These are phyloP conservation scores for Venusia cambrica DNA, from an alignment of 2,888 invertebrate species.

Conservation along the genomic window DNA sequence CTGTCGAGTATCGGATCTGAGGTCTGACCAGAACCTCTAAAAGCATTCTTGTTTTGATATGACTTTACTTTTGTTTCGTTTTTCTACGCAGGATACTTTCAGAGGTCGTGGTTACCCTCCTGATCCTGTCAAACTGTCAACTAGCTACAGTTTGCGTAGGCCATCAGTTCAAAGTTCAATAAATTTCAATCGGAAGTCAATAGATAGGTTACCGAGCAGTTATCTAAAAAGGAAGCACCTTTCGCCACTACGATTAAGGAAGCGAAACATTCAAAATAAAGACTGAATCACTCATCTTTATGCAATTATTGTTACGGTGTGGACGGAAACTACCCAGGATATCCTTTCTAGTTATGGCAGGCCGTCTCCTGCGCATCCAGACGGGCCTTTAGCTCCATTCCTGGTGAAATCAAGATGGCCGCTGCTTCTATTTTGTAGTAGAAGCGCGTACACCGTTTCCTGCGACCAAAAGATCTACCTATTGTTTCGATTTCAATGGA, in stretches of 20 bases:
- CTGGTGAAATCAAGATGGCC: slow-evolving; percentile 54
- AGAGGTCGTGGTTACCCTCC: too few relatives aligned
- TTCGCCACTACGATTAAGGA: slow-evolving; percentile 46
- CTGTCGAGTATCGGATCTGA: too few relatives aligned
- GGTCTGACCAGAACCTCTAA: too few relatives aligned
- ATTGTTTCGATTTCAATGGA: slow-evolving; percentile 68
- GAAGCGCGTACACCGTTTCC: slow-evolving; percentile 72
- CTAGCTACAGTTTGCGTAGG: too few relatives aligned
- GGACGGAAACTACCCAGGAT: slow-evolving; percentile 70
- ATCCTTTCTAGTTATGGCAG: slow-evolving; percentile 67
- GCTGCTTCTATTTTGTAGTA: slow-evolving; percentile 61
- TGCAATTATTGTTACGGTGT: slow-evolving; percentile 12
- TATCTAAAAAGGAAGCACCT: slow-evolving; percentile 27
- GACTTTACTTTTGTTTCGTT: too few relatives aligned
- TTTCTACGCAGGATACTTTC: too few relatives aligned
- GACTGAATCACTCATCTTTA: slow-evolving; percentile 51
- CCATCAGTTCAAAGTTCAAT: too few relatives aligned
- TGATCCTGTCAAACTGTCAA: too few relatives aligned
- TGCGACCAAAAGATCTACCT: slow-evolving; percentile 73
- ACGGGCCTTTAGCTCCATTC: slow-evolving; percentile 59
- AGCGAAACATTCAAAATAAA: slow-evolving; percentile 31
- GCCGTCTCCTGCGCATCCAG: slow-evolving; percentile 68
- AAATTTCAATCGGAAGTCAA: slow-evolving; percentile 13
- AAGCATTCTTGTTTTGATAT: too few relatives aligned
- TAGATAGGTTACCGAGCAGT: slow-evolving; percentile 17